These are phyloP conservation scores for Anguilla marmorata DNA, from an alignment of 2,797 vertebrate genomes.

Conservation along the genomic window DNA sequence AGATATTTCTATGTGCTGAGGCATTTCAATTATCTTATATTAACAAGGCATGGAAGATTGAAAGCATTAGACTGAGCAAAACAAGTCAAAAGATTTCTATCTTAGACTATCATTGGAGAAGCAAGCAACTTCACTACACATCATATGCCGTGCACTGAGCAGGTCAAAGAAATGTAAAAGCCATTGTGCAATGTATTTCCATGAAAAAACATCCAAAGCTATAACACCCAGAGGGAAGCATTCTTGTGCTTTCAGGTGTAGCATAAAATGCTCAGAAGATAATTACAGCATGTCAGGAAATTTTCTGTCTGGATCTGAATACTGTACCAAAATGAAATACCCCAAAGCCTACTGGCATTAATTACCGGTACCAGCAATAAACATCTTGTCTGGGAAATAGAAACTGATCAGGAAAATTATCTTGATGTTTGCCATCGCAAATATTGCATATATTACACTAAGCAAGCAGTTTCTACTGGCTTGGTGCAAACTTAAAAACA, in stretches of 20 bases:
- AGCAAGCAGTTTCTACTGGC: not conserved
- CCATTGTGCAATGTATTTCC: not conserved
- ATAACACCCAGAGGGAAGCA: not conserved
- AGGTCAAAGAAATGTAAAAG: not conserved
- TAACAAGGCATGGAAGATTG: not conserved
- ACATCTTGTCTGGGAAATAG: not conserved
- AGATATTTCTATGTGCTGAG: not conserved
- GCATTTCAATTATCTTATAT: not conserved
- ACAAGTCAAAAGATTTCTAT: not conserved
- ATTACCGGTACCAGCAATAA: not conserved
- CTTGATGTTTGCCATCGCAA: not conserved
- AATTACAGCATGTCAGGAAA: not conserved
- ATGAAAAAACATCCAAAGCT: not conserved
- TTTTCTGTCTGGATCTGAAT: not conserved
- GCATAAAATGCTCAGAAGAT: not conserved
- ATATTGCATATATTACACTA: not conserved
- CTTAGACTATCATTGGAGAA: not conserved
- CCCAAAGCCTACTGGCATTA: not conserved
- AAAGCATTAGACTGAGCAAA: not conserved
- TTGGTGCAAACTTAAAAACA: not conserved
- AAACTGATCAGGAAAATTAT: not conserved
- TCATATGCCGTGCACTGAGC: not conserved
- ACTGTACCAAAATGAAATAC: not conserved
- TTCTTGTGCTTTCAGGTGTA: slow-evolving; percentile 1
- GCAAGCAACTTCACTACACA: not conserved